Percentiles rank a stretch among this genome's conserved stretches.
These are phyloP conservation scores for Vidua macroura DNA, from an alignment of 2,113 vertebrate genomes.

Conservation along the genomic window DNA sequence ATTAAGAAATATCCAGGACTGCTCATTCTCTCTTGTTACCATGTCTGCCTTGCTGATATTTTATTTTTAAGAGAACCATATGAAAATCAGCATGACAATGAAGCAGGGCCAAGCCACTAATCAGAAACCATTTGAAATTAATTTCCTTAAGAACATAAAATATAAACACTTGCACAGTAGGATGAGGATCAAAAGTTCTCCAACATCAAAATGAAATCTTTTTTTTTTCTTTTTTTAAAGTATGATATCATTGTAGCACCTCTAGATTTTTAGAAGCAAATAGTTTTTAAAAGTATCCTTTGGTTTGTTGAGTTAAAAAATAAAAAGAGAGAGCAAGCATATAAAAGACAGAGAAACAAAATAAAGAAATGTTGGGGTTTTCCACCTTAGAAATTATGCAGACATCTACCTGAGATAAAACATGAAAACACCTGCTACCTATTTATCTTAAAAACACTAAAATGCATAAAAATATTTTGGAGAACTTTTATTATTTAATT, in stretches of 20 bases:
- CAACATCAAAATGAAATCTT: background rate
- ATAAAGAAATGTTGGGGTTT: background rate
- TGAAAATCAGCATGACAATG: background rate
- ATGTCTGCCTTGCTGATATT: background rate
- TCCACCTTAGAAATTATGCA: background rate
- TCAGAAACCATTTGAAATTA: conserved; percentile 9
- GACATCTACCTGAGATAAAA: background rate
- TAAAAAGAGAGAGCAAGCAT: accelerated
- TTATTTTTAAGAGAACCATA: background rate
- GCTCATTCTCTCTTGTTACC: background rate
- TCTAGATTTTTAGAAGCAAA: background rate
- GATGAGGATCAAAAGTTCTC: background rate
- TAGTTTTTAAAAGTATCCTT: background rate
- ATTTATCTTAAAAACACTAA: background rate
- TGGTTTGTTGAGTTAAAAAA: background rate
- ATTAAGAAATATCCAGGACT: background rate
- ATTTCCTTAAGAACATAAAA: conserved; percentile 25
- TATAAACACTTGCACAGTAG: background rate
- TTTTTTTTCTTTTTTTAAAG: background rate
- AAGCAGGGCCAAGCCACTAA: conserved; percentile 38
- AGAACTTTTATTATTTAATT: background rate
- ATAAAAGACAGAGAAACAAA: background rate
- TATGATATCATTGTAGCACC: background rate
- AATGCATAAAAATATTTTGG: background rate
- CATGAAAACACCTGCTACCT: background rate